Evolutionary conservation across 2,888 invertebrate species (phyloP), one percentile per base, ranked within the genome.

Genomic region (Cephus runcator): DNA sequence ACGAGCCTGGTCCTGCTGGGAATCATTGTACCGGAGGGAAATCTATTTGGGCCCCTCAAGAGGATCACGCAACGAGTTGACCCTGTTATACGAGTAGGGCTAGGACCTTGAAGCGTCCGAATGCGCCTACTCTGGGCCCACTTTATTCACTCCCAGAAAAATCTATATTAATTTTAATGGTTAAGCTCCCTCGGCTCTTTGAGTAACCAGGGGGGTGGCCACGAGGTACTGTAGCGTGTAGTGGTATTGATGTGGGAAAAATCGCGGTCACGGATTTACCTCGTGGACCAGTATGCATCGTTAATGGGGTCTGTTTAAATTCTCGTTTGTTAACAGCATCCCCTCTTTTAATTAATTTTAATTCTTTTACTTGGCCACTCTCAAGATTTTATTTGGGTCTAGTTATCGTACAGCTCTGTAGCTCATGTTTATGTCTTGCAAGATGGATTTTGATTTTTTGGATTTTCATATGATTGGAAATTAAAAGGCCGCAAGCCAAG

Each of bases 121-220:
- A 31, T 3, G 33, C 33, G 4, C 3, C 12, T 71, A 11, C 31
- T 71, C 71, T 71, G 71, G 71, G 71, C 31, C 31, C 71, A 34
- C 30, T 31, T 33, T 33, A 56, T 56, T 56, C 33, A 12, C 71
- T 71, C 71, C 71, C 71, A 71, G 71, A 71, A 71, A 71, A 71
- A 71, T 71, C 71, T 71, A 71, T 71, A 71, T 71, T 71, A 71
- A 71, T 71, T 71, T 71, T 71, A 15, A 71, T 71, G 33, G 71
- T 71, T 71, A 31, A 71, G 34, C 71, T 71, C 71, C 56, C 56
- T 56, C 56, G 56, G 23, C 23, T 23, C 56, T 56, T 56, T 56
- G 56, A 56, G 56, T 56, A 56, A 56, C 23, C 23, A 23, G 23
- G 23, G 56, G 40, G 56, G 23, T 56, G 56, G 9, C 4, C 40